phyloP scores from a whole-genome alignment of 2,797 vertebrate species.

The Cuniculus paca region DNA sequence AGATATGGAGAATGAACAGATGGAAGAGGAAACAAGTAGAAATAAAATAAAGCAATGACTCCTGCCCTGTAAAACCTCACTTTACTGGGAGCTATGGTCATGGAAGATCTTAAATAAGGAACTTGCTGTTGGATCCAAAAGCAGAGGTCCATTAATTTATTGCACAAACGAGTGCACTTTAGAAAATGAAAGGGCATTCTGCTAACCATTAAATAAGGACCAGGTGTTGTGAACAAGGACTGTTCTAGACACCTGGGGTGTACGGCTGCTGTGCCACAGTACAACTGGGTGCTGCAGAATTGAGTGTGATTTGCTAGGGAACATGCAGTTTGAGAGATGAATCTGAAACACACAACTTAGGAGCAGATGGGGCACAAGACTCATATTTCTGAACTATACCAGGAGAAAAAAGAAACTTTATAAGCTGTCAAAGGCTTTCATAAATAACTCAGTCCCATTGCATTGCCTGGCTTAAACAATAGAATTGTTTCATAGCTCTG shows the following conservation, averaged over 20 bases:
- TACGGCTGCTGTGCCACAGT: neutral
- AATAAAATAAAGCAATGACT: neutral
- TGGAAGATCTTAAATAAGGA: neutral
- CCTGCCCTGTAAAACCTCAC: neutral
- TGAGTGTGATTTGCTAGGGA: neutral
- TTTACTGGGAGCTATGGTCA: neutral
- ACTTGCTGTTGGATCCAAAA: neutral
- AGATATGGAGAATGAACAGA: neutral
- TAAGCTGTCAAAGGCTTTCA: neutral
- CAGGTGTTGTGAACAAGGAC: too few relatives aligned
- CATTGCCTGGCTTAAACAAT: neutral
- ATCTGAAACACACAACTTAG: neutral
- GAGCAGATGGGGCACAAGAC: neutral
- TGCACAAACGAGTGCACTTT: neutral
- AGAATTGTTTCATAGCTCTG: neutral
- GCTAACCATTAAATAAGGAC: neutral
- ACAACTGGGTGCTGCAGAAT: neutral
- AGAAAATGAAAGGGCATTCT: neutral
- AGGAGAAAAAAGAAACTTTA: neutral
- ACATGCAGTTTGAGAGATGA: too few relatives aligned
- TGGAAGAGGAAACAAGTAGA: neutral
- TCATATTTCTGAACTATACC: neutral
- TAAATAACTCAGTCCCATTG: neutral
- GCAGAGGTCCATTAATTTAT: neutral
- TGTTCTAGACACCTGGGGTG: neutral